Evolutionary conservation across 2,113 vertebrate genomes (phyloP).

Genomic region (Chrysochloris asiatica): DNA sequence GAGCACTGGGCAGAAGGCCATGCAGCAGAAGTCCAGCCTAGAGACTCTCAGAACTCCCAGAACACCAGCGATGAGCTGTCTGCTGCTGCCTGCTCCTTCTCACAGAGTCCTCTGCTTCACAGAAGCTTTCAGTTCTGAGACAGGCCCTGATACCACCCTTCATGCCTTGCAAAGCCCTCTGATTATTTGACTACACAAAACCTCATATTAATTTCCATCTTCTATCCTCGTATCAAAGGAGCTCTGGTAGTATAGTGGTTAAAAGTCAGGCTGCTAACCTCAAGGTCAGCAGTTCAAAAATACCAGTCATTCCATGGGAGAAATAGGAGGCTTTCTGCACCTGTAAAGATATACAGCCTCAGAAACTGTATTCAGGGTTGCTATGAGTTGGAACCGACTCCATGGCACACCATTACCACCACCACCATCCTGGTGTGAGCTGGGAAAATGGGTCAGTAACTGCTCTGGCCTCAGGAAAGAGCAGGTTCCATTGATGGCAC

Average conservation of each 20-base stretch:
- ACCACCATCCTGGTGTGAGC: not conserved
- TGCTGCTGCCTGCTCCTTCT: not conserved
- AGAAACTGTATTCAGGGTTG: constrained; percentile 7
- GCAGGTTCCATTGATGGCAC: not conserved
- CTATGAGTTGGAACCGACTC: not conserved
- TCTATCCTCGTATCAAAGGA: not conserved
- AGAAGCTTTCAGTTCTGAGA: not conserved
- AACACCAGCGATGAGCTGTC: not conserved
- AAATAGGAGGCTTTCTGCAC: no score
- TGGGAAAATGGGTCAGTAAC: not conserved
- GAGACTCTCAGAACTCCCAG: not conserved
- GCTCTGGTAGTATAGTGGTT: no score
- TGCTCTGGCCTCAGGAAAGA: not conserved
- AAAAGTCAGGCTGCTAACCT: no score
- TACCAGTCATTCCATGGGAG: no score
- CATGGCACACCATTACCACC: no score
- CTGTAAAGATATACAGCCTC: no score
- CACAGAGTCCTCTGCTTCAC: not conserved
- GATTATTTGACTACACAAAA: not conserved
- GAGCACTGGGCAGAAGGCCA: constrained; percentile 56
- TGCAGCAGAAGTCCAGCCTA: not conserved
- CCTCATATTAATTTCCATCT: not conserved
- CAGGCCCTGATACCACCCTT: no score
- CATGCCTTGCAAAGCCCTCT: not conserved
- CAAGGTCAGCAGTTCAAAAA: no score